Base-by-base conservation (phyloP, 2,797 vertebrate genomes). In the Hydrocynus forskahlii region DNA sequence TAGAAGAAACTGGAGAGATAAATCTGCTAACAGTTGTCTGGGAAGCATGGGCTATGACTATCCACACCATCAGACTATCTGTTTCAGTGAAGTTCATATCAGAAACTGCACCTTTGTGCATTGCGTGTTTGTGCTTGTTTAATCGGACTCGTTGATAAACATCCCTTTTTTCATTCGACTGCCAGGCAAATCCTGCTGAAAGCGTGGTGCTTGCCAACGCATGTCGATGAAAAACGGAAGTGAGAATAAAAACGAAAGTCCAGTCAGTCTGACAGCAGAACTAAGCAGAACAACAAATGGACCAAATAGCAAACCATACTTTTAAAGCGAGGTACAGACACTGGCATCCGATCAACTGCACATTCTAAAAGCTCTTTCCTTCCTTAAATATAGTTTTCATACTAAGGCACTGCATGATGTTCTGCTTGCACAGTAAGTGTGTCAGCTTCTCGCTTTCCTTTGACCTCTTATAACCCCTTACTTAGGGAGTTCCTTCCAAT, bases 381-480 rank as follows among this genome's bases (percentile, higher is more conserved):
- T 72, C 21, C 74, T 74, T 29, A 29, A 55, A 21, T 74, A 14
- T 57, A 2, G 68, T 77, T 52, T 78, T 70, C 76, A 50, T 25
- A 54, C 17, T 76, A n/a, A 78, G 75, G 38, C 5, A n/a, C 43
- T n/a, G 29, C 1, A 21, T 0, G 19, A 1, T 1, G 8, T 19
- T 57, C 54, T 75, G 71, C 70, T 79, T 78, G 35, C 71, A 79
- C 63, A 75, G 63, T 75, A n/a, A 21, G 55, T 62, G 45, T 48
- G 40, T 69, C 81, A 70, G 76, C 45, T 6, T 25, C 23, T 69
- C 64, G 45, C 57, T 70, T 75, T 78, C 76, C 69, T 67, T 7
- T 68, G 52, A 70, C 52, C 38, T 21, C 6, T 43, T 17, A 83
- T 83, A 66, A 79, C 77, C 72, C 38, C 72, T 75, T 45, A 79